Percentiles rank a stretch among this genome's conserved stretches.
phyloP scores from a whole-genome alignment of 2,797 vertebrate species.

The Poecilia wingei region DNA sequence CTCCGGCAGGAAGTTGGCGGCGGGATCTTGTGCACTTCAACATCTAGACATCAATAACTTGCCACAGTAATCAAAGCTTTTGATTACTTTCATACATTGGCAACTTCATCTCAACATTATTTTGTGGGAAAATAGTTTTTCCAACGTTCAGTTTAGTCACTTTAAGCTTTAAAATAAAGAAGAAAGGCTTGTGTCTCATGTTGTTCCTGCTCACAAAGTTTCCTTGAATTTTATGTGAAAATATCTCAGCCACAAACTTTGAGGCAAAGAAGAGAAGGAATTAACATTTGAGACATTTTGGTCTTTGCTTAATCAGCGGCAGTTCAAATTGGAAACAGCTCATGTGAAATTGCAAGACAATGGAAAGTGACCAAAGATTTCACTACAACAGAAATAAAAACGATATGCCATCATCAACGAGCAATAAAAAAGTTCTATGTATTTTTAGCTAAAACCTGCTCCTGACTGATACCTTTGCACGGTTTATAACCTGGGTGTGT shows the following conservation, averaged over 20 bases:
- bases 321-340: not conserved
- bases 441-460: not conserved
- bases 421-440: not conserved
- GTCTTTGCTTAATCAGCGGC: not conserved
- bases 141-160: not conserved
- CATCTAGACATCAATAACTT: not conserved
- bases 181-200: not conserved
- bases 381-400: not conserved
- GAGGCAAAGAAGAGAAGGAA: not conserved
- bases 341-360: not conserved
- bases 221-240: not conserved
- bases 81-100: not conserved
- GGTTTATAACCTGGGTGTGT: not conserved
- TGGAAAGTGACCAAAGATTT: not conserved
- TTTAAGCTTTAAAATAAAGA: not conserved
- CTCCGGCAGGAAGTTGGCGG: too few species aligned
- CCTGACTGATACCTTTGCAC: not conserved
- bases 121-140: not conserved
- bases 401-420: not conserved
- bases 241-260: not conserved
- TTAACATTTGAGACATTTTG: not conserved
- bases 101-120: not conserved
- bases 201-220: not conserved
- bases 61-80: not conserved
- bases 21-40: not conserved